phyloP scores from a whole-genome alignment of 2,888 invertebrate species.

The Alsophila aescularia region DNA sequence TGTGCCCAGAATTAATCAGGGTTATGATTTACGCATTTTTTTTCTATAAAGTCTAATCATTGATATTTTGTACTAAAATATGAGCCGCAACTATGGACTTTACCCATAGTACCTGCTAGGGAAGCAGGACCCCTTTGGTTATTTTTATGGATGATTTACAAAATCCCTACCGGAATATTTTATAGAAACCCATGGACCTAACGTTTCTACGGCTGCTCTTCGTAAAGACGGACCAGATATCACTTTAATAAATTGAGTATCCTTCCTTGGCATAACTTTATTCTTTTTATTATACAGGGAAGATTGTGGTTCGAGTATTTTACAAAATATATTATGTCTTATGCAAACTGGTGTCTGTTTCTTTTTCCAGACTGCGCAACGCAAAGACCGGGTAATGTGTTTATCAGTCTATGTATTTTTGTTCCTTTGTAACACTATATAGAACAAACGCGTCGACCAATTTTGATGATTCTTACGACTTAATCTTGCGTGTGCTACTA shows the following conservation, averaged over 20 bases:
- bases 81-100: conserved; percentile 4
- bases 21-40: conserved; percentile 21
- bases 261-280: background rate
- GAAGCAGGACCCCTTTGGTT: conserved; percentile 13
- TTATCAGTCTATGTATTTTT: too few relatives aligned
- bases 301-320: conserved; percentile 7
- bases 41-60: conserved; percentile 6
- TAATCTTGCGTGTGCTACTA: too few relatives aligned
- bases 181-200: conserved; percentile 24
- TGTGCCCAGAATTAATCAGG: conserved; percentile 38
- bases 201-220: conserved; percentile 14
- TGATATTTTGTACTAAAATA: conserved; percentile 9
- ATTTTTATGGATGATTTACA: conserved; percentile 20
- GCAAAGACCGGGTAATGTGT: too few relatives aligned
- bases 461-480: too few relatives aligned
- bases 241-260: conserved; percentile 28
- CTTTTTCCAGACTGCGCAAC: too few relatives aligned
- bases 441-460: too few relatives aligned
- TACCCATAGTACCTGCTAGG: conserved; percentile 1
- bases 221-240: conserved; percentile 14
- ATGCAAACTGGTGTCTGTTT: conserved; percentile 13
- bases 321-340: conserved; percentile 17
- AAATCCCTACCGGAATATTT: conserved; percentile 27
- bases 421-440: too few relatives aligned
- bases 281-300: background rate